Evolutionary conservation across 1,140 invertebrate genomes (phyloP).

Genomic region (Bombus difficillimus): DNA sequence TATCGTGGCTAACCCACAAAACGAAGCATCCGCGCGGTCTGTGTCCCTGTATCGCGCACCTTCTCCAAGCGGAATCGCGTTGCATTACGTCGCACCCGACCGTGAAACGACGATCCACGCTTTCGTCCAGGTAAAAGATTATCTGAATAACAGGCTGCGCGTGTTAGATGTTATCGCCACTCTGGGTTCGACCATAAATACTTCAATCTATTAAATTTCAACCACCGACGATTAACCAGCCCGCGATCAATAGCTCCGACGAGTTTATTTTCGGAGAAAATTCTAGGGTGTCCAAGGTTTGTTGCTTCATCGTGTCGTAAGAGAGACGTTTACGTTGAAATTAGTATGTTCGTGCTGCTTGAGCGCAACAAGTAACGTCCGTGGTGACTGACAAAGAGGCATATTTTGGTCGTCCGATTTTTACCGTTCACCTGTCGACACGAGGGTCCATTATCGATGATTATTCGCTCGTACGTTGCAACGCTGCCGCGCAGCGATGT

Average conservation of each 20-base stretch:
- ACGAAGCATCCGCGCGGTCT: conserved; percentile 12
- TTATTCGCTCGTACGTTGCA: not conserved
- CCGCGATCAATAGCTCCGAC: not conserved
- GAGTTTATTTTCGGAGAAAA: conserved; percentile 12
- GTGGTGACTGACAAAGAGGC: not conserved
- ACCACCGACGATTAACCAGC: not conserved
- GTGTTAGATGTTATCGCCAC: conserved; percentile 21
- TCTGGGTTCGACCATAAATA: not conserved
- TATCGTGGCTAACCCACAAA: conserved; percentile 50
- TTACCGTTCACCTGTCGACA: not conserved
- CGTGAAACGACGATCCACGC: conserved; percentile 33
- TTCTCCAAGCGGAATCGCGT: conserved; percentile 6
- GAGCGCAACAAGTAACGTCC: too few relatives aligned
- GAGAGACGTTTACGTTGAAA: conserved; percentile 13
- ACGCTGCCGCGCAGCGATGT: too few relatives aligned
- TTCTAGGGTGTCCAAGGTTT: conserved; percentile 6
- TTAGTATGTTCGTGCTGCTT: not conserved
- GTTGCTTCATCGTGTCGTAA: conserved; percentile 19
- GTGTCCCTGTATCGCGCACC: conserved; percentile 14
- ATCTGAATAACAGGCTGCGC: conserved; percentile 36
- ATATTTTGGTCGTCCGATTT: not conserved
- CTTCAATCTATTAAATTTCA: conserved; percentile 25
- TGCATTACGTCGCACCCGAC: conserved; percentile 39
- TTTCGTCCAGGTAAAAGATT: not conserved
- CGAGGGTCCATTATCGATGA: not conserved